Evolutionary conservation across 2,888 invertebrate species (phyloP).

Genomic region (Lasioglossum villosulum): DNA sequence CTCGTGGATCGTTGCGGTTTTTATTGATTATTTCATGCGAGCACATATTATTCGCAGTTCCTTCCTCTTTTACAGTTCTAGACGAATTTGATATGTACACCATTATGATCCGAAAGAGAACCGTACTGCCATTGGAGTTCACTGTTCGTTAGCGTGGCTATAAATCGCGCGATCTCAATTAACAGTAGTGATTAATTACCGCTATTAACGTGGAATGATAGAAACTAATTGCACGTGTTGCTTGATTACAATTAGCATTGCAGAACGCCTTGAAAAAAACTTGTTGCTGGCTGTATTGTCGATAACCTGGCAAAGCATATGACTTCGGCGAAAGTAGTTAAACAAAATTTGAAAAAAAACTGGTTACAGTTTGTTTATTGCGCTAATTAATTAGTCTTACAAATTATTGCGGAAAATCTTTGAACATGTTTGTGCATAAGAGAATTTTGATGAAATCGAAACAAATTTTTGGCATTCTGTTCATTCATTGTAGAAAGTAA

Average conservation of each 20-base stretch:
- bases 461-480: too few relatives aligned
- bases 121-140: neutral
- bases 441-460: neutral
- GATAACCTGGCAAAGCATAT: neutral
- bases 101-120: neutral
- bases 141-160: neutral
- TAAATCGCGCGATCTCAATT: neutral
- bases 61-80: too few relatives aligned
- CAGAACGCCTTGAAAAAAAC: neutral
- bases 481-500: too few relatives aligned
- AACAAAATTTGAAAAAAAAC: neutral
- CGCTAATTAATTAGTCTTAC: neutral
- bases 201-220: slow-evolving; percentile 3
- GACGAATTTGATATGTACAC: neutral
- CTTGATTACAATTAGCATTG: neutral
- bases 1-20: neutral
- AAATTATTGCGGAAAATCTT: neutral
- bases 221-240: slow-evolving; percentile 3
- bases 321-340: neutral
- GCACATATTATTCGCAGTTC: neutral
- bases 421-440: neutral
- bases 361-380: neutral
- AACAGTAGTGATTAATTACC: slow-evolving; percentile 12
- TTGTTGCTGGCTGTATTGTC: neutral
- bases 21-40: neutral